A percentile compares a stretch with the other conserved stretches of the same genome.
phyloP scores from a whole-genome alignment of 2,888 invertebrate genomes.

The Scaptomyza reducta region DNA sequence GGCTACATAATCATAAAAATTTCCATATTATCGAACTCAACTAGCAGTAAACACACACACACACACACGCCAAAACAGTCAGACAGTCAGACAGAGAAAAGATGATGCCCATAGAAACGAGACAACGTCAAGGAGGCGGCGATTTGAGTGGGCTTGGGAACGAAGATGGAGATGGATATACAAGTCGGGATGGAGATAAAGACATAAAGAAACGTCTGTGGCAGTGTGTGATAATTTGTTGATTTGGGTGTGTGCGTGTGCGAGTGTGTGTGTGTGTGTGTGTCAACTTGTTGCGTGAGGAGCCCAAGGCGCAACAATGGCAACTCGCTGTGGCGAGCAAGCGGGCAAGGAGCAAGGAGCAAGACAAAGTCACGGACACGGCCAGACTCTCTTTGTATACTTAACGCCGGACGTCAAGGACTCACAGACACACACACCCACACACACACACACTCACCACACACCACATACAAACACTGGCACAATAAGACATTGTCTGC shows the following conservation, averaged over 20 bases:
- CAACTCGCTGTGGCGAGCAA: conserved; percentile 14
- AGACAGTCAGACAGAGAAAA: conserved; percentile 14
- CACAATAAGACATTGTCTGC: conserved; percentile 62
- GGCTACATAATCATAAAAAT: conserved; percentile 80
- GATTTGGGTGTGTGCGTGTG: conserved; percentile 38
- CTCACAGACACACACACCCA: conserved; percentile 30
- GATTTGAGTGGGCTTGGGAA: neutral
- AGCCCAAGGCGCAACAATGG: conserved; percentile 67
- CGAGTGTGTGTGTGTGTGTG: conserved; percentile 16
- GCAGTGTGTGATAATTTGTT: conserved; percentile 71
- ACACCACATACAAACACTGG: conserved; percentile 2
- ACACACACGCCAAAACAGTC: conserved; percentile 11
- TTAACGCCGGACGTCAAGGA: conserved; percentile 73
- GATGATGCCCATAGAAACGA: conserved; percentile 18
- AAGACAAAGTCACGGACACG: conserved; percentile 30
- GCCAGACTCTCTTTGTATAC: conserved; percentile 48
- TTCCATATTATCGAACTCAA: conserved; percentile 83
- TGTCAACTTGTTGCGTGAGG: conserved; percentile 68
- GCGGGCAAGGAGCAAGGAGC: conserved; percentile 18
- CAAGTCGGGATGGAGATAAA: conserved; percentile 31
- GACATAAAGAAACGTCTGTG: conserved; percentile 47
- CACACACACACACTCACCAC: conserved; percentile 15
- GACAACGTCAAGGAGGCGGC: neutral
- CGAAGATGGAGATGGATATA: conserved; percentile 4
- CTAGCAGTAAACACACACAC: conserved; percentile 63